Base-by-base conservation (phyloP, 2,888 invertebrate genomes). In the Cremastinae sp. region DNA sequence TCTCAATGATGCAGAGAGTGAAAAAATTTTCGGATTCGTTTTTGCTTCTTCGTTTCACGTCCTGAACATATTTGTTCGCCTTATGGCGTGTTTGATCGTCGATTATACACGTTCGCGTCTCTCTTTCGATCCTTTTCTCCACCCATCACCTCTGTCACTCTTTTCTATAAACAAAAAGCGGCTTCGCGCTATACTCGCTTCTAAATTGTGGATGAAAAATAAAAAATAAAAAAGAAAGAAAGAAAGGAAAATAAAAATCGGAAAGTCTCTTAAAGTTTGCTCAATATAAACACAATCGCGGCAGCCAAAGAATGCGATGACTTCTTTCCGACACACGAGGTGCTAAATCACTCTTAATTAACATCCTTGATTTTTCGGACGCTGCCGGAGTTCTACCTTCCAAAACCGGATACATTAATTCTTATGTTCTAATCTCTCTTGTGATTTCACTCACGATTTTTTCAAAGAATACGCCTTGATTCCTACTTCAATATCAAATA, bases 281-380 rank as follows among this genome's bases (percentile, higher is more conserved):
- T 22, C 34, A 18, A 58, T 14, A 56, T 38, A 74, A 76, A 74
- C 16, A 75, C 16, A 75, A 36, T 10, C 4, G 18, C 16, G 18
- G 34, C 7, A 47, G 9, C 18, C 45, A 18, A 36, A 34, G 8
- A 22, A 36, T 45, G 47, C 36, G 34, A 28, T 22, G 38, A 9
- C 22, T 10, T n/a, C n/a, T 43, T 12, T 14, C 74, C 75, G 69
- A 75, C 80, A 78, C 79, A 77, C 58, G 73, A 85, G 83, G 86
- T 85, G 85, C 80, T 85, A 85, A 86, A 65, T 83, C 77, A 45
- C 28, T 28, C 74, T 81, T 80, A 80, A 86, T 85, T 86, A 86
- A 77, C 85, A 76, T 68, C 80, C 79, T 47, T 51, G 74, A 41
- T 16, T 70, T 61, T 75, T 73, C 38, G 64, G 45, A 36, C 53